Evolutionary conservation across 2,113 vertebrate species (phyloP), one percentile per base, ranked within the genome.

Genomic region (Lophius piscatorius): DNA sequence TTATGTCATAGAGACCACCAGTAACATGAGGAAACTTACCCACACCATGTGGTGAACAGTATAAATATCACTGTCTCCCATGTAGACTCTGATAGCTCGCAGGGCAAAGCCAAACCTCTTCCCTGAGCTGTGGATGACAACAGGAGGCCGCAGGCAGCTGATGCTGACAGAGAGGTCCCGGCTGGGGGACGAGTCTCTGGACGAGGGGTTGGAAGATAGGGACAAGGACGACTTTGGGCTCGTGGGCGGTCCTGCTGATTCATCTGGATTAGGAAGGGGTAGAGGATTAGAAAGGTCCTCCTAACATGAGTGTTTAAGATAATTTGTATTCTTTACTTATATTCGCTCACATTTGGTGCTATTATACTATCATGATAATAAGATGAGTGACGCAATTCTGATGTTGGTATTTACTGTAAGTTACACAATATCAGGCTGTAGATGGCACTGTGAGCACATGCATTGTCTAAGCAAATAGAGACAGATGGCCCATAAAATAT

Each of bases 11-110:
- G 8, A 9, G 5, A 3, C 29, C 29, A 31, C 11, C 29, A 31
- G 29, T 10, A 10, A 10, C 8, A 31, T 6, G 5, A 36, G 20
- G 18, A 67, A 14, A 78, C 95, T 1, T 76, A 98, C 96, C 96
- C 96, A 98, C 82, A 98, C 96, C 82, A 97, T 95, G 21, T 98
- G 96, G 70, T 98, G 96, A 47, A 98, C 95, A 0, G 95, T 90
- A 56, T 98, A 98, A 72, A 98, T 81, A 1, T 98, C 94, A 0
- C 89, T 95, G 84, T 98, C 93, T 0, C 96, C 96, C 96, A 97
- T 94, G 90, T 98, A 98, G 74, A 98, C 96, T 0, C 96, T 92
- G 75, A 98, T 97, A 17, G 96, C 96, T 0, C 94, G 91, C 64
- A 98, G 89, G 2, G 94, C 94, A 73, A 98, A 98, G 74, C 96